phyloP scores from a whole-genome alignment of 2,888 invertebrate species.

The Drosophila siamana region DNA sequence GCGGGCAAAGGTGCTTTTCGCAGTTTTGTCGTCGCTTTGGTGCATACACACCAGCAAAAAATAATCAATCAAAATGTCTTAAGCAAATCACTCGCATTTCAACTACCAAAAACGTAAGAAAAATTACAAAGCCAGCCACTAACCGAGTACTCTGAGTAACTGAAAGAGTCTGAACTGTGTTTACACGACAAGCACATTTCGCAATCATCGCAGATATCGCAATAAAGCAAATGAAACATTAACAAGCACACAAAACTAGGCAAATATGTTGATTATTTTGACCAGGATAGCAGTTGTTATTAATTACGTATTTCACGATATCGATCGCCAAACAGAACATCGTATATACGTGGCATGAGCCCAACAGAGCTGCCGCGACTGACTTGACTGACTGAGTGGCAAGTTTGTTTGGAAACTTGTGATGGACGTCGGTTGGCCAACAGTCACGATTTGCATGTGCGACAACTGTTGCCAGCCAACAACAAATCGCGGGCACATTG shows the following conservation, averaged over 20 bases:
- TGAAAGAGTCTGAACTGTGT: constrained; percentile 23
- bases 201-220: neutral
- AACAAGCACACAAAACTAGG: neutral
- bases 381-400: constrained; percentile 59
- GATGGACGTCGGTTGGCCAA: constrained; percentile 75
- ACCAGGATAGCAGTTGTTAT: neutral
- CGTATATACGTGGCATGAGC: constrained; percentile 36
- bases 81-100: constrained; percentile 78
- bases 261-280: neutral
- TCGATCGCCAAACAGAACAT: constrained; percentile 13
- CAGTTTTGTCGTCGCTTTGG: constrained; percentile 68
- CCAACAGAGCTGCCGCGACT: too few relatives aligned
- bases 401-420: constrained; percentile 77
- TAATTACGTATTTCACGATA: neutral
- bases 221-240: neutral
- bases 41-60: constrained; percentile 60
- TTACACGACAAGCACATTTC: constrained; percentile 20
- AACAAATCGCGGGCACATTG: constrained; percentile 79
- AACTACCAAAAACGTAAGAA: constrained; percentile 65
- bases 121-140: constrained; percentile 51
- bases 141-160: constrained; percentile 34
- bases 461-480: constrained; percentile 75
- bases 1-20: constrained; percentile 3
- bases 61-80: constrained; percentile 82
- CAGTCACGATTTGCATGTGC: constrained; percentile 82